Evolutionary conservation across 1,140 invertebrate species (phyloP), one percentile per base, ranked within the genome.

Genomic region (Sitophilus oryzae): DNA sequence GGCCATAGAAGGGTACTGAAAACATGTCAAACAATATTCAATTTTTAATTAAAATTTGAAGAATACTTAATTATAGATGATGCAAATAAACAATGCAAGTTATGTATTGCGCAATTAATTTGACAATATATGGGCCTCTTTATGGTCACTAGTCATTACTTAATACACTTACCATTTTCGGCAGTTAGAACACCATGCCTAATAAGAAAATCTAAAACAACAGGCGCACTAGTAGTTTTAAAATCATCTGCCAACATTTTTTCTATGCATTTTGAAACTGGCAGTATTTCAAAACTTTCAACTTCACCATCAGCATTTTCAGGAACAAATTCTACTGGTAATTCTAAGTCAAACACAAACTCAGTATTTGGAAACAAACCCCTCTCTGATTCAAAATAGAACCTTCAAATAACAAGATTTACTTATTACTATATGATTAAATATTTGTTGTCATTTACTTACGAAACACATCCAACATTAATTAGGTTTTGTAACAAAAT

Each of bases 341-440:
- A 73, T 75, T 95, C 90, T 57, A 96, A 77, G 73, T 96, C 94
- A 74, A 87, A 96, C n/a, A 95, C 85, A 76, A 93, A 96, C 72
- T 95, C 89, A 11, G 90, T 93, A 67, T 96, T 95, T 15, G 93
- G 92, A 67, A 93, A 93, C 18, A 97, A 72, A 0, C 93, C 94
- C 65, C 89, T 78, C 70, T 93, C 89, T 70, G 90, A 92, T 75
- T 94, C 89, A 71, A 90, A 93, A 67, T 88, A 93, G 66, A 95
- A 89, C 62, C 86, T 90, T 34, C 9, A 61, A 59, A 15, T 56
- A 48, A 16, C 11, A 53, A 40, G n/a, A 15, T 40, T n/a, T 4
- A 38, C 4, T 14, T 16, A 15, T 40, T 40, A n/a, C n/a, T 18
- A 15, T 40, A 14, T 15, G n/a, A 9, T 21, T 20, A 45, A 21